Percentiles rank a stretch among this genome's conserved stretches.
Conservation (phyloP, 2,888 invertebrate genomes). For the Cephus sareptanus region DNA sequence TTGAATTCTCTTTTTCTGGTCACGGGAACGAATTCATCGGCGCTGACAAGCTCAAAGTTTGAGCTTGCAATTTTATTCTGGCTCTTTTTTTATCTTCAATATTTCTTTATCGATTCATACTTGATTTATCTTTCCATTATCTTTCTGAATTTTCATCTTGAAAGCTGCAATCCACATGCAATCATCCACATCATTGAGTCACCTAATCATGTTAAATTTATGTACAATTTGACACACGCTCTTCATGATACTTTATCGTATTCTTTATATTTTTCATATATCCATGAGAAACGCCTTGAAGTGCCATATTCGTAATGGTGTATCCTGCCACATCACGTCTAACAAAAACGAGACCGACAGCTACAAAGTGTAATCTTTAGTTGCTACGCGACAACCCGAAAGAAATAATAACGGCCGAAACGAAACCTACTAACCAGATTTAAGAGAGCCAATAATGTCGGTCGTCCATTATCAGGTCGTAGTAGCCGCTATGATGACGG, state of each 20-base stretch:
- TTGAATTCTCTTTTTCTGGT: not conserved
- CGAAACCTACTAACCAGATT: slow-evolving; percentile 21
- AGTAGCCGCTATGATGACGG: slow-evolving; percentile 1
- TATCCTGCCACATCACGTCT: slow-evolving; percentile 43
- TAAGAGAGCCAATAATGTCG: slow-evolving; percentile 7
- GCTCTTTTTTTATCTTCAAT: not conserved
- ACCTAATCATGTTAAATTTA: slow-evolving; percentile 6
- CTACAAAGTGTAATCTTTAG: not conserved
- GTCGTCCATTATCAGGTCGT: slow-evolving; percentile 8
- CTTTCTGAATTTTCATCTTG: not conserved
- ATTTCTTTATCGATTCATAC: not conserved
- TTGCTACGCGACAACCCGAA: not conserved
- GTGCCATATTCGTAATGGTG: not conserved
- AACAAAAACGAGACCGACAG: not conserved
- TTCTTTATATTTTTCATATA: not conserved
- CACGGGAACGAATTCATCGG: not conserved
- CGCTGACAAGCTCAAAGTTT: not conserved
- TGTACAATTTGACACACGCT: slow-evolving; percentile 20
- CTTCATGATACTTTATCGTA: not conserved
- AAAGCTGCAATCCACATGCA: not conserved
- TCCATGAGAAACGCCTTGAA: not conserved
- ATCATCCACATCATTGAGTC: not conserved
- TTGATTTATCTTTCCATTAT: not conserved
- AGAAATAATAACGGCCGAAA: not conserved
- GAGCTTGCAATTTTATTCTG: not conserved